phyloP scores from a whole-genome alignment of 2,888 invertebrate genomes.

The Drosophila neonasuta region DNA sequence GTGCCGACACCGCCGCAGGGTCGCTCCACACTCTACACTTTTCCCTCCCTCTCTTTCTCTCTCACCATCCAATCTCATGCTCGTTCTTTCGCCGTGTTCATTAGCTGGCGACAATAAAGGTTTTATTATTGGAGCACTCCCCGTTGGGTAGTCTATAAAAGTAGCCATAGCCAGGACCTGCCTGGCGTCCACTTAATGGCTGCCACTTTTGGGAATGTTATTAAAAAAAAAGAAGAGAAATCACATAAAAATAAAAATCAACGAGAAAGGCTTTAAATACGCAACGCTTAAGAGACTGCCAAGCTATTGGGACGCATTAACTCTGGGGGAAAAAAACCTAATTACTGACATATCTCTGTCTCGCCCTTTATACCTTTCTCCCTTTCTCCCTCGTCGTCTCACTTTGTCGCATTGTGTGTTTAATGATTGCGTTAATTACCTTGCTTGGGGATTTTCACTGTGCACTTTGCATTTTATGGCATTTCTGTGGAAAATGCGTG shows the following conservation, averaged over 20 bases:
- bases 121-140: slow-evolving; percentile 61
- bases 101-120: slow-evolving; percentile 63
- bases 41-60: background rate
- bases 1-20: slow-evolving; percentile 38
- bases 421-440: slow-evolving; percentile 72
- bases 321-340: slow-evolving; percentile 72
- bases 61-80: background rate
- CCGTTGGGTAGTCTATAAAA: slow-evolving; percentile 58
- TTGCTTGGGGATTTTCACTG: slow-evolving; percentile 60
- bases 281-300: slow-evolving; percentile 52
- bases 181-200: slow-evolving; percentile 58
- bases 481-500: slow-evolving; percentile 69
- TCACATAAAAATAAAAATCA: slow-evolving; percentile 74
- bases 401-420: slow-evolving; percentile 27
- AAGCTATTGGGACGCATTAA: slow-evolving; percentile 78
- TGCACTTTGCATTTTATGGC: slow-evolving; percentile 59
- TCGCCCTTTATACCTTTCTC: slow-evolving; percentile 6
- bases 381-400: slow-evolving; percentile 7
- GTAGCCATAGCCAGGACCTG: slow-evolving; percentile 60
- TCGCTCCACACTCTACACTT: background rate
- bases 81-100: slow-evolving; percentile 41
- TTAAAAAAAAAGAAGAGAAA: slow-evolving; percentile 31
- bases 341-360: slow-evolving; percentile 71
- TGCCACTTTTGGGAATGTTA: slow-evolving; percentile 56
- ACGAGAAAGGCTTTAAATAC: slow-evolving; percentile 73